These are phyloP conservation scores for Dyspetes luteomarginatus DNA, from an alignment of 2,888 invertebrate species.

Conservation along the genomic window DNA sequence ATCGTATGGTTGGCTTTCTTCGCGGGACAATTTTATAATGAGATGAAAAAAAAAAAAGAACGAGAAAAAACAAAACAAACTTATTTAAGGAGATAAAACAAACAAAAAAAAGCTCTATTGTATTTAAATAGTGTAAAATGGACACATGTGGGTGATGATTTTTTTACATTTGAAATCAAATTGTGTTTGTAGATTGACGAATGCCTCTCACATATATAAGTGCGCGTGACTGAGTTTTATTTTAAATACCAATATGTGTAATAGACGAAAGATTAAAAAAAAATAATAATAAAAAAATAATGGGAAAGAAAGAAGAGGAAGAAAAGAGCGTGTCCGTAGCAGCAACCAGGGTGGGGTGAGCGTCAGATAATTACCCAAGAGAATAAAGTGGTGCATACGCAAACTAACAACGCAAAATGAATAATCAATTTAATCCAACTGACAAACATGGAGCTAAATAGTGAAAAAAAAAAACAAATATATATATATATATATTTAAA, in stretches of 20 bases:
- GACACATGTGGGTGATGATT: constrained; percentile 82
- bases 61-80: constrained; percentile 72
- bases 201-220: constrained; percentile 81
- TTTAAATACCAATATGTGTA: constrained; percentile 72
- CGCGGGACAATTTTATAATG: constrained; percentile 81
- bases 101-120: constrained; percentile 82
- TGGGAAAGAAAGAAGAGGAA: constrained; percentile 29
- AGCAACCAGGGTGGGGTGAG: constrained; percentile 72
- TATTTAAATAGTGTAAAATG: constrained; percentile 84
- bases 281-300: constrained; percentile 41
- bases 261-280: constrained; percentile 58
- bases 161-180: constrained; percentile 82
- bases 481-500: no score
- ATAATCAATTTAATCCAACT: constrained; percentile 47
- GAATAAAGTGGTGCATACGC: constrained; percentile 62
- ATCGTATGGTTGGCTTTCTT: constrained; percentile 80
- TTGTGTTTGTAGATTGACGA: constrained; percentile 82
- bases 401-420: constrained; percentile 32
- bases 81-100: constrained; percentile 82
- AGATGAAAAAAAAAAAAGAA: constrained; percentile 66
- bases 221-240: constrained; percentile 82
- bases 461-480: constrained; percentile 53
- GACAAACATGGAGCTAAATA: background rate
- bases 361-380: constrained; percentile 63
- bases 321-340: constrained; percentile 67